These are phyloP conservation scores for Dermolepida albohirtum DNA, from an alignment of 2,888 invertebrate species.

Conservation along the genomic window DNA sequence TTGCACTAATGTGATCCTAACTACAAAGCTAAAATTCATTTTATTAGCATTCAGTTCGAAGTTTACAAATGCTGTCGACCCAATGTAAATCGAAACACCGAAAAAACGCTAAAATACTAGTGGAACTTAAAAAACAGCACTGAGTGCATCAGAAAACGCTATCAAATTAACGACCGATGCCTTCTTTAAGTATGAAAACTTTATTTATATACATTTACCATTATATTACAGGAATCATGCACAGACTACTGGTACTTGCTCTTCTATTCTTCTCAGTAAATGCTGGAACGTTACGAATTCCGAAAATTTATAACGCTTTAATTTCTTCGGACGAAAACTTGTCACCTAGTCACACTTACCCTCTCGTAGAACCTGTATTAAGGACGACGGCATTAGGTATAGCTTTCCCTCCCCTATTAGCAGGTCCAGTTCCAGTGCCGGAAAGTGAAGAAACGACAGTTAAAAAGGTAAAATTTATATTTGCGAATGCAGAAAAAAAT, in stretches of 20 bases:
- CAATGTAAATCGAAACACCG: no score
- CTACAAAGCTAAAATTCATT: no score
- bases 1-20: no score
- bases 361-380: constrained; percentile 78
- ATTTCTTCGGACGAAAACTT: constrained; percentile 83
- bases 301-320: constrained; percentile 83
- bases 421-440: constrained; percentile 43
- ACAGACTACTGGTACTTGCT: constrained; percentile 49
- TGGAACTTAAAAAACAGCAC: no score
- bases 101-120: no score
- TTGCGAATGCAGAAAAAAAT: background rate
- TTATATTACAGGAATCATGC: constrained; percentile 48
- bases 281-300: constrained; percentile 71
- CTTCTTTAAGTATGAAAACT: no score
- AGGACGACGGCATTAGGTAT: constrained; percentile 72
- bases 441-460: constrained; percentile 29
- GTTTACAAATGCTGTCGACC: no score
- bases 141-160: no score
- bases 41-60: no score
- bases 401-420: constrained; percentile 55
- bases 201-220: constrained; percentile 6
- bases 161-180: no score
- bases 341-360: constrained; percentile 80
- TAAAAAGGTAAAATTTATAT: constrained; percentile 35
- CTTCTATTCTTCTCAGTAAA: constrained; percentile 54